These are phyloP conservation scores for Luidia sarsii DNA, from an alignment of 53 echinoderm and acorn worm genomes.

Conservation along the genomic window DNA sequence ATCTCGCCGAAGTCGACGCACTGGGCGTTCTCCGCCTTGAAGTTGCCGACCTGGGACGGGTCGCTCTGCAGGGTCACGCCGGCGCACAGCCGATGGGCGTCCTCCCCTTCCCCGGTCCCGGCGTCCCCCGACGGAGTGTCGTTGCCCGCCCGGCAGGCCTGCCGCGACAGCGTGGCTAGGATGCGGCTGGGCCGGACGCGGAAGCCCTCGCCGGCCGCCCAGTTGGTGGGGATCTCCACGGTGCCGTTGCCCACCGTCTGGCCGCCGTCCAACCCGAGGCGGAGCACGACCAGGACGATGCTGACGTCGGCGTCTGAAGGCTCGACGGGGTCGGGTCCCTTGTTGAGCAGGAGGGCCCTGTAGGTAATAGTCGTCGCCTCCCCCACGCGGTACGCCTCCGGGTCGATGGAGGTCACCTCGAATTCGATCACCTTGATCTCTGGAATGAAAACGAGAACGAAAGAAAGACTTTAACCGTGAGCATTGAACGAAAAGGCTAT, in stretches of 20 bases:
- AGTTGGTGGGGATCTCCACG: too few species aligned
- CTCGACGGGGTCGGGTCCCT: not conserved
- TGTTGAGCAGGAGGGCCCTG: not conserved
- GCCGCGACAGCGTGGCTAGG: not conserved
- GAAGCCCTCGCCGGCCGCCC: not conserved
- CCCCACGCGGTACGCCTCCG: not conserved
- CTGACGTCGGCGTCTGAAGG: not conserved
- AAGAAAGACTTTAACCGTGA: too few species aligned
- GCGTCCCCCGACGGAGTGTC: not conserved
- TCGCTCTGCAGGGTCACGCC: not conserved
- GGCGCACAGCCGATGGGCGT: not conserved
- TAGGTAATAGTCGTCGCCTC: not conserved
- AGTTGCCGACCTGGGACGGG: not conserved
- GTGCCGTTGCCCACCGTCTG: not conserved
- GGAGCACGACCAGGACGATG: not conserved
- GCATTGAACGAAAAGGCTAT: too few species aligned
- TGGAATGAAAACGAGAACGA: not conserved
- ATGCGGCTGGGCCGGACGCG: not conserved
- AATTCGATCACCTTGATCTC: not conserved
- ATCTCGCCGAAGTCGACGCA: not conserved
- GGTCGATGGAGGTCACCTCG: not conserved
- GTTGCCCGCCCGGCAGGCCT: not conserved
- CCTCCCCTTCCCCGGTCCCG: too few species aligned
- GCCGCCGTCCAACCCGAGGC: not conserved
- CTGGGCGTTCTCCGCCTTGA: not conserved